Conservation (phyloP, 2,113 vertebrate genomes). For the Pelmatolapia mariae region DNA sequence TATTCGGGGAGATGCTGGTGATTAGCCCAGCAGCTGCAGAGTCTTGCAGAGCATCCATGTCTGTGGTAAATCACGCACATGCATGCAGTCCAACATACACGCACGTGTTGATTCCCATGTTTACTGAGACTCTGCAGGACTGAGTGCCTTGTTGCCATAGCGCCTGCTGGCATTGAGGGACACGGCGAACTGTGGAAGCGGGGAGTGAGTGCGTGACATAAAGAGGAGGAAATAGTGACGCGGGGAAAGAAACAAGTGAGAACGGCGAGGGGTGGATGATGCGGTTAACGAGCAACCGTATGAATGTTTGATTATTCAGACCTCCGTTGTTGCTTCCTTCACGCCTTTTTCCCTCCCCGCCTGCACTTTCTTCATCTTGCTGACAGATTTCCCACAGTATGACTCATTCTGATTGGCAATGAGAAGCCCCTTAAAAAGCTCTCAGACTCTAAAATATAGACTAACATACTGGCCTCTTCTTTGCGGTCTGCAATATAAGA, state of each 20-base stretch:
- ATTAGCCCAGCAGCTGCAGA: neutral
- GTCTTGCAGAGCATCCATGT: neutral
- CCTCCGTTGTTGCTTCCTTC: neutral
- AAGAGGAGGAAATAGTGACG: neutral
- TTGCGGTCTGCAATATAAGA: neutral
- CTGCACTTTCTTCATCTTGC: conserved; percentile 6
- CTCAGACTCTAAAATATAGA: neutral
- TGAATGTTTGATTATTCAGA: conserved; percentile 14
- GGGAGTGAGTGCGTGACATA: neutral
- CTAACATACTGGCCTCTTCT: neutral
- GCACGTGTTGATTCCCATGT: conserved; percentile 7
- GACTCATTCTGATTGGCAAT: conserved; percentile 41
- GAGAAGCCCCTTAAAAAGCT: conserved; percentile 45
- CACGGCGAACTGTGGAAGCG: neutral
- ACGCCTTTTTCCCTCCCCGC: neutral
- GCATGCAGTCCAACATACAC: neutral
- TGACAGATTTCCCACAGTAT: conserved; percentile 34
- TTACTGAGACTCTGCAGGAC: conserved; percentile 17
- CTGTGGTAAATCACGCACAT: neutral
- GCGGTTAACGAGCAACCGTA: conserved; percentile 19
- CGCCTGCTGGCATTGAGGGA: conserved; percentile 46
- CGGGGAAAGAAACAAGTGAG: neutral
- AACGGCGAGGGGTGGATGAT: neutral
- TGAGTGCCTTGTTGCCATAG: conserved; percentile 69
- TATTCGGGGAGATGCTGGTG: neutral